A percentile compares a stretch with the other conserved stretches of the same genome.
Evolutionary conservation across 1,140 invertebrate genomes (phyloP).

Genomic region (Leptinotarsa defecta): DNA sequence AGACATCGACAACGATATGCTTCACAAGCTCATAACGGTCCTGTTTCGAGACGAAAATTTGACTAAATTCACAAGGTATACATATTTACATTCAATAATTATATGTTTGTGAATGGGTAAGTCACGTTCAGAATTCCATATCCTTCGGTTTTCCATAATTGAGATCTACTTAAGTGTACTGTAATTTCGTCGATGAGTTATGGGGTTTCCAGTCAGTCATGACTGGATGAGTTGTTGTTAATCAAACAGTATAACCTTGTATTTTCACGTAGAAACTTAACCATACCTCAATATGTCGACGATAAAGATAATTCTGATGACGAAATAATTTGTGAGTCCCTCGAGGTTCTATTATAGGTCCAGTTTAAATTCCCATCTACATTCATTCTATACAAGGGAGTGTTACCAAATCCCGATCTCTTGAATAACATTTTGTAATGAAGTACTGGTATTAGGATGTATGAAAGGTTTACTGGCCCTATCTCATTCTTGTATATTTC

Average conservation of each 20-base stretch:
- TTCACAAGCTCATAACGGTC: not conserved
- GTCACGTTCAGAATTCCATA: conserved; percentile 7
- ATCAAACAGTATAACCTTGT: not conserved
- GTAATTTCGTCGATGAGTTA: not conserved
- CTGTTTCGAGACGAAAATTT: not conserved
- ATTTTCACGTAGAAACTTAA: not conserved
- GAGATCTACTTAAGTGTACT: conserved; percentile 8
- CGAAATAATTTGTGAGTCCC: no score
- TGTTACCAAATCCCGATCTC: no score
- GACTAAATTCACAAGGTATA: conserved; percentile 1
- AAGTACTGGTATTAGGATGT: no score
- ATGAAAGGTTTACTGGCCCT: no score
- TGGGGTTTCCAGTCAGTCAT: not conserved
- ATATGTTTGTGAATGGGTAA: not conserved
- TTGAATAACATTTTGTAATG: no score
- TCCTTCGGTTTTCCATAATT: not conserved
- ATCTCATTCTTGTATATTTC: no score
- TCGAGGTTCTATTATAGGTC: no score
- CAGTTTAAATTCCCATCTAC: no score
- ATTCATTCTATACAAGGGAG: no score
- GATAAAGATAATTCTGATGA: no score
- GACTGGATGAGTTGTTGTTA: not conserved
- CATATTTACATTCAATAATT: conserved; percentile 5
- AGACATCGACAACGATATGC: no score
- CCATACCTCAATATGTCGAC: not conserved